A percentile compares a stretch with the other conserved stretches of the same genome.
Evolutionary conservation across 1,140 invertebrate species (phyloP).

Genomic region (Apolygus lucorum): DNA sequence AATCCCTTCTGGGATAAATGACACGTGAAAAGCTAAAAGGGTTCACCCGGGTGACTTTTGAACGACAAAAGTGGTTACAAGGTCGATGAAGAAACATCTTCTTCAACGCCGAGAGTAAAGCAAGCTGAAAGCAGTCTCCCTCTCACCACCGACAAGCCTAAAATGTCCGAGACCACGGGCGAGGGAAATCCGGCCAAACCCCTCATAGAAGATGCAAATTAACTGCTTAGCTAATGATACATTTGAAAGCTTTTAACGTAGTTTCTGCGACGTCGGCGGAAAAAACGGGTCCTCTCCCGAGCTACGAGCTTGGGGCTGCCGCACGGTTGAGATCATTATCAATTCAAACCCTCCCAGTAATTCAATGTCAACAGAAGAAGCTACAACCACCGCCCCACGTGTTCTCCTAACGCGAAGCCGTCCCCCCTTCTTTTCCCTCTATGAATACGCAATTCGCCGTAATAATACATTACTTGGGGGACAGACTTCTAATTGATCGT

Average conservation of each 20-base stretch:
- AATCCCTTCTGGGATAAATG: too few species aligned
- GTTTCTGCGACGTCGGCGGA: neutral
- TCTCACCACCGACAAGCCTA: too few species aligned
- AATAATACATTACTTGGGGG: neutral
- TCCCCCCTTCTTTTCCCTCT: neutral
- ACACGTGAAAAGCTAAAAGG: too few species aligned
- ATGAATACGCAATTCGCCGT: neutral
- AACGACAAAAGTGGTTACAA: too few species aligned
- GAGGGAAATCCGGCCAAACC: too few species aligned
- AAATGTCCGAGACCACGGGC: too few species aligned
- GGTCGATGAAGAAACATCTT: too few species aligned
- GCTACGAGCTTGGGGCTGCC: neutral
- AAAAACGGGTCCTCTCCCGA: neutral
- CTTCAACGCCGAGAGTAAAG: too few species aligned
- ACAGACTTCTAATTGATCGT: neutral
- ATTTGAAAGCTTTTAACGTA: slow-evolving; percentile 11
- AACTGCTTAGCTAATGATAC: slow-evolving; percentile 16
- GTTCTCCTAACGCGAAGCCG: too few species aligned
- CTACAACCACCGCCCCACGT: neutral
- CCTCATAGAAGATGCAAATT: slow-evolving; percentile 10
- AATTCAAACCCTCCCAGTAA: neutral
- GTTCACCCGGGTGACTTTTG: too few species aligned
- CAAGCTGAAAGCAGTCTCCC: too few species aligned
- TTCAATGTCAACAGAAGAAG: neutral
- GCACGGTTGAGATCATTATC: neutral